These are phyloP conservation scores for Orestias chungarensis DNA, from an alignment of 2,797 vertebrate genomes.

Conservation along the genomic window DNA sequence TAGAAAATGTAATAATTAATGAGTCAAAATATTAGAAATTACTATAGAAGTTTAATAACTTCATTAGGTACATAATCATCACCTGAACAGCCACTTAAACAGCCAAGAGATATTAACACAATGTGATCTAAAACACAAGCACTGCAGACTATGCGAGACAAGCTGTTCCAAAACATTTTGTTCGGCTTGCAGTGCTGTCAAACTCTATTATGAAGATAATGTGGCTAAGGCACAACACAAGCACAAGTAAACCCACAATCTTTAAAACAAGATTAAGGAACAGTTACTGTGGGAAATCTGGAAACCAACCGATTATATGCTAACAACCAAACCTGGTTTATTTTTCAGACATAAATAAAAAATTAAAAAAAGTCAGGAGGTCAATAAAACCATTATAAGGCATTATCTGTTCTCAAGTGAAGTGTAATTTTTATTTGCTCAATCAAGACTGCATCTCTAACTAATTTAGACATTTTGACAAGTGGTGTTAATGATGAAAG, in stretches of 20 bases:
- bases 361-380: slow-evolving; percentile 8
- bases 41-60: slow-evolving; percentile 1
- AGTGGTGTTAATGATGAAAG: not conserved
- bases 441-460: slow-evolving; percentile 2
- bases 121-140: slow-evolving; percentile 4
- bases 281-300: not conserved
- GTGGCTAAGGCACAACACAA: slow-evolving; percentile 15
- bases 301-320: not conserved
- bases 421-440: not conserved
- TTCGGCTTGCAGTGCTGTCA: slow-evolving; percentile 7
- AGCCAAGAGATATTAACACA: not conserved
- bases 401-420: slow-evolving; percentile 8
- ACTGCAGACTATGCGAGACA: slow-evolving; percentile 20
- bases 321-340: slow-evolving; percentile 6
- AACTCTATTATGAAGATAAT: slow-evolving; percentile 26
- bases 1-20: not conserved
- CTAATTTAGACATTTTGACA: slow-evolving; percentile 12
- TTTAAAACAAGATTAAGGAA: not conserved
- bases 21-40: not conserved
- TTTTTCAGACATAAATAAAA: slow-evolving; percentile 22
- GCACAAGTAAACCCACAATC: slow-evolving; percentile 1
- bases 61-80: not conserved
- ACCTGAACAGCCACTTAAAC: not conserved
- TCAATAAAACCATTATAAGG: slow-evolving; percentile 15
- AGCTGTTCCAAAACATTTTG: slow-evolving; percentile 20